Conservation (phyloP, 2,797 vertebrate species). For the Phyllotis vaccarum region DNA sequence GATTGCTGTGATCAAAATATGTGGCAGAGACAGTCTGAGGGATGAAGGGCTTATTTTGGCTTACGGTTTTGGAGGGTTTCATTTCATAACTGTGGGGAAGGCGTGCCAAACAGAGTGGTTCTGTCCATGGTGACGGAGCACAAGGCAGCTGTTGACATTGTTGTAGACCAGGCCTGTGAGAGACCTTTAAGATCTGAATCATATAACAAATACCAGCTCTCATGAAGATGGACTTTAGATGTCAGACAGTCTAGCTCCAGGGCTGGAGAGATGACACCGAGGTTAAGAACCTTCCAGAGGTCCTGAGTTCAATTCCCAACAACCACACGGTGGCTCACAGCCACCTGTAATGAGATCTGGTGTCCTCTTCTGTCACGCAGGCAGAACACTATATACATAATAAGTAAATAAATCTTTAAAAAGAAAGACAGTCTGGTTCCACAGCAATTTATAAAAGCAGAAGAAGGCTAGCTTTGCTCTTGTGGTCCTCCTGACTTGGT, state of each 20-base stretch:
- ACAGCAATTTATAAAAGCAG: slow-evolving; percentile 18
- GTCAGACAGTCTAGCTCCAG: not conserved
- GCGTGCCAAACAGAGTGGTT: not conserved
- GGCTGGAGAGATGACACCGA: not conserved
- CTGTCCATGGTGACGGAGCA: not conserved
- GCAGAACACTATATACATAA: not conserved
- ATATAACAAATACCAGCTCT: not conserved
- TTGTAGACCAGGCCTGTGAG: not conserved
- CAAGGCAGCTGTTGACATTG: not conserved
- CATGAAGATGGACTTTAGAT: not conserved
- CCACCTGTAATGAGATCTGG: not conserved
- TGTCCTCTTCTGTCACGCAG: not conserved
- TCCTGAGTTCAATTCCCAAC: not conserved
- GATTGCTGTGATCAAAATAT: not conserved
- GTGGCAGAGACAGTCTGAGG: not conserved
- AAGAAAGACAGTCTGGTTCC: not conserved
- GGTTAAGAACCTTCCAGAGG: not conserved
- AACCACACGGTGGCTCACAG: not conserved
- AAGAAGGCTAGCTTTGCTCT: not conserved
- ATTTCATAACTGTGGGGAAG: not conserved
- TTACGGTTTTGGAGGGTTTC: not conserved
- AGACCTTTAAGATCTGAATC: not conserved
- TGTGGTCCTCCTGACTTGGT: not conserved
- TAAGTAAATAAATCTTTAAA: not conserved
- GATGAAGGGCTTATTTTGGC: not conserved